These are phyloP conservation scores for Asobara japonica DNA, from an alignment of 1,140 invertebrate genomes.

Conservation along the genomic window DNA sequence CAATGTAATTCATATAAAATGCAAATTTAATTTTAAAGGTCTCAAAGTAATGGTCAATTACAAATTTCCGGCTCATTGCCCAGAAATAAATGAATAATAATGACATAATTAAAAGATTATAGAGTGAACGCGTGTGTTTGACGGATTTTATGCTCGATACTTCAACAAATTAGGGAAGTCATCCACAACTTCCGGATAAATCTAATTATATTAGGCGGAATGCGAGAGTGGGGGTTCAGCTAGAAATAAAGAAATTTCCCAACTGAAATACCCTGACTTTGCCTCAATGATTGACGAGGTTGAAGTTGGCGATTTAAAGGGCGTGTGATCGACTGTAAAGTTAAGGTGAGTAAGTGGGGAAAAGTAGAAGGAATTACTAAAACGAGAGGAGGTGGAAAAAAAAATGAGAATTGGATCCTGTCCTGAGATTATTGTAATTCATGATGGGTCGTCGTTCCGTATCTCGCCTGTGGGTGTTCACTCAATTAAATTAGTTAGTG, in stretches of 20 bases:
- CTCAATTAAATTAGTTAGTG: slow-evolving; percentile 36
- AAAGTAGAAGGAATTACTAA: neutral
- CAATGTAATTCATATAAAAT: too few relatives aligned
- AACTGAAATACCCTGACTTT: neutral
- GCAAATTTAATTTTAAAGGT: neutral
- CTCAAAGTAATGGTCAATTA: too few relatives aligned
- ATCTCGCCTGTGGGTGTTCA: slow-evolving; percentile 20
- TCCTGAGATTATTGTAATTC: slow-evolving; percentile 24
- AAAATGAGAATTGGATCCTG: slow-evolving; percentile 5
- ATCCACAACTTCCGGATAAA: neutral
- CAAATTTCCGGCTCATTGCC: too few relatives aligned
- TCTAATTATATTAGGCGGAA: neutral
- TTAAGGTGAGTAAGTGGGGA: neutral
- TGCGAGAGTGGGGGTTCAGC: neutral
- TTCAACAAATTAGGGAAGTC: neutral
- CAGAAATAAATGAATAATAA: too few relatives aligned
- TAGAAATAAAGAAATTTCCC: neutral
- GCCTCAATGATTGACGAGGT: slow-evolving; percentile 21
- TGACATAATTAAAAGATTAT: too few relatives aligned
- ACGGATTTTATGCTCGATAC: neutral
- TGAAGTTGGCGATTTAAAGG: neutral
- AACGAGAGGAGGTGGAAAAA: neutral
- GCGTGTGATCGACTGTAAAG: neutral
- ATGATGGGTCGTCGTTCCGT: slow-evolving; percentile 12
- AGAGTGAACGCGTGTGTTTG: too few relatives aligned